Evolutionary conservation across 23 tunicate genomes (phyloP).

Genomic region (Styela clava): DNA sequence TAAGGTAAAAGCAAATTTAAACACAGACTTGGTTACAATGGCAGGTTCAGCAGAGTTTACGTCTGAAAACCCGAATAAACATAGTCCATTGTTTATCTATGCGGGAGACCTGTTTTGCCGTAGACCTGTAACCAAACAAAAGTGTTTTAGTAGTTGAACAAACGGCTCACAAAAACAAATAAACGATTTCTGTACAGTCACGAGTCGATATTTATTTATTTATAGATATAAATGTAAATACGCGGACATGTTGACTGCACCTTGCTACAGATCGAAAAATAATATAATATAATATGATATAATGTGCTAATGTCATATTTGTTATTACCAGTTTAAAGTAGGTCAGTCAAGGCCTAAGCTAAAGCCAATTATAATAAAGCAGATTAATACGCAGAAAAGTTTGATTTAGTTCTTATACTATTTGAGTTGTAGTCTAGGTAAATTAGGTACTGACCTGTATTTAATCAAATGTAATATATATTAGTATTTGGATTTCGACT

Average conservation of each 20-base stretch:
- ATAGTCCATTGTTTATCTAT: background rate
- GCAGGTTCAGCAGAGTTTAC: background rate
- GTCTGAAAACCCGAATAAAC: background rate
- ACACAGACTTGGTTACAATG: background rate
- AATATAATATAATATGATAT: background rate
- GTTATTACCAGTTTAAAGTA: background rate
- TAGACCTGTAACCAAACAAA: constrained; percentile 8
- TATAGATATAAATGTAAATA: background rate
- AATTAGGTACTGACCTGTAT: background rate
- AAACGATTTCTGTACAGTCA: background rate
- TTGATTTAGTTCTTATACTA: background rate
- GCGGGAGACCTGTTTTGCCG: constrained; percentile 2
- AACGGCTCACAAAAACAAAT: background rate
- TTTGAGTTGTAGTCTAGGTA: background rate
- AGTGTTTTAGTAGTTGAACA: background rate
- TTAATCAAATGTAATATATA: no score
- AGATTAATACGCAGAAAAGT: background rate
- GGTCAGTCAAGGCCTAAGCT: background rate
- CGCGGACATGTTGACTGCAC: background rate
- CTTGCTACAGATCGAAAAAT: background rate
- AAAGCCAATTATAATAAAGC: background rate
- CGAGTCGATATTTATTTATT: constrained; percentile 1
- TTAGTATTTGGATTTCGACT: no score
- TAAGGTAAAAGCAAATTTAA: background rate
- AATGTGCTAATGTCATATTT: background rate